Evolutionary conservation across 2,797 vertebrate genomes (phyloP), one percentile per base, ranked within the genome.

Genomic region (Halcyon leucocephala): DNA sequence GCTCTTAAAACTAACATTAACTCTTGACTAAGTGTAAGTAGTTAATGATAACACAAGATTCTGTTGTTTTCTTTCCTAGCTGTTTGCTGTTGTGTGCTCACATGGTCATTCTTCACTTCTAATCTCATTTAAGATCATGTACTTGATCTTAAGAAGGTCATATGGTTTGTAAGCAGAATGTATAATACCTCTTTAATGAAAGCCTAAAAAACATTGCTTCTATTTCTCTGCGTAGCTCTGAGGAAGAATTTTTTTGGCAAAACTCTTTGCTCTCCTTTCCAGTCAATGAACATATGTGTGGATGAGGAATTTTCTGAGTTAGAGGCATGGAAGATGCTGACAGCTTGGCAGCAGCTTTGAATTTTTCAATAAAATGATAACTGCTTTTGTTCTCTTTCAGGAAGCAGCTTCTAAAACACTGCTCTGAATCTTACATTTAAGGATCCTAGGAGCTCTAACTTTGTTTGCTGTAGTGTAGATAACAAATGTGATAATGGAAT

Each of bases 241-340:
- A 93, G 25, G 49, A 86, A 71, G 33, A 76, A 9, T 29, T 51
- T 51, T 65, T 70, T 82, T 57, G 33, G 28, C 72, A 88, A 31
- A 86, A 90, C 22, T 65, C 54, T 55, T 79, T 22, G 22, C 57
- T 91, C 35, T 95, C 5, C 8, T 87, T 94, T 89, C 41, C 79
- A 82, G 79, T 91, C 82, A 89, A 61, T 92, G 89, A 90, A 65
- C 83, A 35, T 82, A 71, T 69, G 54, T 35, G 67, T 92, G 80
- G 41, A 89, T 85, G 73, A 83, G 60, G 35, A 86, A 19, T 94
- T 97, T 94, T 91, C 52, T 85, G 91, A 95, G 55, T 83, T 95
- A 86, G 10, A 93, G 21, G 66, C 67, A 26, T 29, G 25, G 73
- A 92, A 83, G 88, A 69, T 82, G 41, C 48, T 96, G 95, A 93